Evolutionary conservation across 2,888 invertebrate genomes (phyloP).

Genomic region (Ophion obscuratus): DNA sequence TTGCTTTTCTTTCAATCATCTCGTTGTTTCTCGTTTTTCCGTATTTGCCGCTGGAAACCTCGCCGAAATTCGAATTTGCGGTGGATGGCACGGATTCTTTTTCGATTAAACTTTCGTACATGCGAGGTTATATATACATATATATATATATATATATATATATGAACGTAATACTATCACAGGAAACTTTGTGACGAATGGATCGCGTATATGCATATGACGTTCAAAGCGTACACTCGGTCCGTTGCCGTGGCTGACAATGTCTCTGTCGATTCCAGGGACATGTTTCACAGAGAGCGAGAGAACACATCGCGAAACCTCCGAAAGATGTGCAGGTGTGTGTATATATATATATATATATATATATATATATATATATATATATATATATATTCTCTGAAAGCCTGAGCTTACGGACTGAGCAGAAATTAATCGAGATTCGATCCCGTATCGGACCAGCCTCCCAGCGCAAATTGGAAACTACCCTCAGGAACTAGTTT

Average conservation of each 20-base stretch:
- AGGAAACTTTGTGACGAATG: not conserved
- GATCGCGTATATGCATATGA: not conserved
- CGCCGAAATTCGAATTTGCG: slow-evolving; percentile 1
- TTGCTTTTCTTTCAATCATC: not conserved
- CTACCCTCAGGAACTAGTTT: slow-evolving; percentile 80
- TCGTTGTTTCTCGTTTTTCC: not conserved
- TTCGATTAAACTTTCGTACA: slow-evolving; percentile 74
- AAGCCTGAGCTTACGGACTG: slow-evolving; percentile 55
- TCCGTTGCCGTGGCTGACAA: slow-evolving; percentile 70
- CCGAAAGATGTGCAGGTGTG: slow-evolving; percentile 16
- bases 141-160: not conserved
- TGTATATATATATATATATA: slow-evolving; percentile 3
- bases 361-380: not conserved
- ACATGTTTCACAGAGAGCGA: slow-evolving; percentile 13
- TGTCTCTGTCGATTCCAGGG: slow-evolving; percentile 67
- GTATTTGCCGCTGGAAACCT: not conserved
- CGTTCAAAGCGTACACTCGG: not conserved
- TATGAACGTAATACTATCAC: not conserved
- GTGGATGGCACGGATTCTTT: slow-evolving; percentile 71
- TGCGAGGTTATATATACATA: not conserved
- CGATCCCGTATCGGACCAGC: slow-evolving; percentile 75
- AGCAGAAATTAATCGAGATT: slow-evolving; percentile 80
- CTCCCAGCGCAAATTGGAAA: slow-evolving; percentile 79
- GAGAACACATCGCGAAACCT: slow-evolving; percentile 36
- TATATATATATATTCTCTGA: slow-evolving; percentile 4